A percentile compares a stretch with the other conserved stretches of the same genome.
These are phyloP conservation scores for Solenopsis fugax DNA, from an alignment of 1,140 invertebrate genomes.

Conservation along the genomic window DNA sequence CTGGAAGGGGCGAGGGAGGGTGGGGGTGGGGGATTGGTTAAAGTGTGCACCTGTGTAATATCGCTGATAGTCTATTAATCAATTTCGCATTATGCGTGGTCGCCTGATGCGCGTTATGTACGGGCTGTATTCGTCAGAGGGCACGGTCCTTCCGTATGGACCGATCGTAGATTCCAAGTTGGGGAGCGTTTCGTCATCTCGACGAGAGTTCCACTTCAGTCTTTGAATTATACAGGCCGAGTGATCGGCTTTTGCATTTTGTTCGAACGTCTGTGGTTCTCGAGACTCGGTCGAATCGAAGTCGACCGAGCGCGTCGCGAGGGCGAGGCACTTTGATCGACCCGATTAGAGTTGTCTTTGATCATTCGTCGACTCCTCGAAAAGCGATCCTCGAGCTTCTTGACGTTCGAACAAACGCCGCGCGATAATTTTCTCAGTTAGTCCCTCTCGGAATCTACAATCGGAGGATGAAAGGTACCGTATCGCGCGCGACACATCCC, in stretches of 20 bases:
- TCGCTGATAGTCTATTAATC: conserved; percentile 30
- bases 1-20: conserved; percentile 44
- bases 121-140: neutral
- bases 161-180: conserved; percentile 42
- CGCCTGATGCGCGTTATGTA: neutral
- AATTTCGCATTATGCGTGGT: conserved; percentile 32
- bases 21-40: neutral
- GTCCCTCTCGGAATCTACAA: conserved; percentile 29
- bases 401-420: conserved; percentile 4
- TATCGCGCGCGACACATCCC: conserved; percentile 1
- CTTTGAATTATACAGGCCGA: neutral
- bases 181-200: no score
- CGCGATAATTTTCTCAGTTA: neutral
- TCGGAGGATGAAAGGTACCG: conserved; percentile 13
- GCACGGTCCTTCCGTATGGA: neutral
- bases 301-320: neutral
- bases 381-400: neutral
- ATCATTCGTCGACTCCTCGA: conserved; percentile 17
- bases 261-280: neutral
- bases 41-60: conserved; percentile 50
- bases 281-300: neutral
- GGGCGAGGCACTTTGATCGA: neutral
- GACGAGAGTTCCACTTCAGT: neutral
- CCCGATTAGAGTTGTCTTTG: neutral
- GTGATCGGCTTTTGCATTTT: neutral